Conservation (phyloP, 2,888 invertebrate species). For the Clusia tigrina region DNA sequence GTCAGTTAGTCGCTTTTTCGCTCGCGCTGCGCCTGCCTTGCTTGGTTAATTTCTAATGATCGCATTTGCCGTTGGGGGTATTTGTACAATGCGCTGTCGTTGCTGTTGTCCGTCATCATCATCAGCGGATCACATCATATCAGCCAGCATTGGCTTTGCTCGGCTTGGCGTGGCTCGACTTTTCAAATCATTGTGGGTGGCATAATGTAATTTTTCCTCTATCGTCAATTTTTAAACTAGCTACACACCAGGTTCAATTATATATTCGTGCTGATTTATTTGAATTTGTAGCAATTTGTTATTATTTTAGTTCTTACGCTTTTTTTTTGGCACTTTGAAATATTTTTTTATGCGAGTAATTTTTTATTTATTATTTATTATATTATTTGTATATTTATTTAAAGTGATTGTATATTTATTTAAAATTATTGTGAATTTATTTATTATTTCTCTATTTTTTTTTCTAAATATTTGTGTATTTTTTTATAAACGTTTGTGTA, state of each 20-base stretch:
- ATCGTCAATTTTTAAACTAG: slow-evolving; percentile 2
- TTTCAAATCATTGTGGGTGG: slow-evolving; percentile 11
- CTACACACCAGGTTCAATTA: not conserved
- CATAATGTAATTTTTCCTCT: slow-evolving; percentile 11
- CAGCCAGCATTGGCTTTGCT: not conserved
- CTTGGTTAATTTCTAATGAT: slow-evolving; percentile 2
- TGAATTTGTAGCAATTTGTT: not conserved
- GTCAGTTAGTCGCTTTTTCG: too few relatives aligned
- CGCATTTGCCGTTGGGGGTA: not conserved
- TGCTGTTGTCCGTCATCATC: slow-evolving; percentile 11
- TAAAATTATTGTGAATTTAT: too few relatives aligned
- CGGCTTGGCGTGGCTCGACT: not conserved
- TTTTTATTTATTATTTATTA: too few relatives aligned
- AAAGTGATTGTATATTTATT: too few relatives aligned
- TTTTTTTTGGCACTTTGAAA: too few relatives aligned
- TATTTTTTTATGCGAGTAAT: too few relatives aligned
- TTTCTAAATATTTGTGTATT: too few relatives aligned
- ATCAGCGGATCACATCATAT: not conserved
- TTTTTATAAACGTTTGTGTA: too few relatives aligned
- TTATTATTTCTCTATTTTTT: too few relatives aligned
- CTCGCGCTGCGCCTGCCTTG: too few relatives aligned
- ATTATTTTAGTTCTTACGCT: too few relatives aligned
- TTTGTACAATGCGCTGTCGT: not conserved
- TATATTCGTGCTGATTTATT: slow-evolving; percentile 10
- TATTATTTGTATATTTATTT: too few relatives aligned